A percentile compares a stretch with the other conserved stretches of the same genome.
Conservation (phyloP, 2,113 vertebrate species). For the Triplophysa rosa region DNA sequence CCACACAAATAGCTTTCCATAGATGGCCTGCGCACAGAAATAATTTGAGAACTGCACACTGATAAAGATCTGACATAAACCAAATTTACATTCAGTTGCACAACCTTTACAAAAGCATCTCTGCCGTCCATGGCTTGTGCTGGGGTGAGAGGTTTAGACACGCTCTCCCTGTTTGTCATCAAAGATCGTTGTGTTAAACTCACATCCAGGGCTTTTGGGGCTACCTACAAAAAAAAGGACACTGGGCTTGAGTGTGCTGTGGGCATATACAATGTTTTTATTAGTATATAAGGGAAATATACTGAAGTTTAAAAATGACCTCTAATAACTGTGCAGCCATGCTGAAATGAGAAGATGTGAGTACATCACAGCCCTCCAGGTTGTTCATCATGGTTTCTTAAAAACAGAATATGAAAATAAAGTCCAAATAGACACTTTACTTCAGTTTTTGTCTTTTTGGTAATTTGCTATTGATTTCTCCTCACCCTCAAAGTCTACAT, state of each 20-base stretch:
- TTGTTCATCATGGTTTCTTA: slow-evolving; percentile 83
- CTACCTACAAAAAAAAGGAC: slow-evolving; percentile 74
- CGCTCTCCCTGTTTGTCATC: slow-evolving; percentile 82
- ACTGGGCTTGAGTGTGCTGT: not conserved
- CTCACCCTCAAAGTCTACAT: slow-evolving; percentile 84
- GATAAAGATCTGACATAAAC: not conserved
- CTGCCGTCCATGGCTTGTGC: slow-evolving; percentile 83
- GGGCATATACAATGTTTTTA: no score
- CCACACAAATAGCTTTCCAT: slow-evolving; percentile 91
- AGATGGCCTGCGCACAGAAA: slow-evolving; percentile 82
- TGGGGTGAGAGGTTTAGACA: slow-evolving; percentile 80
- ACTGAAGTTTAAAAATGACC: slow-evolving; percentile 65
- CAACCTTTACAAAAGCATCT: slow-evolving; percentile 93
- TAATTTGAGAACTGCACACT: not conserved
- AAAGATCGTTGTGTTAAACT: slow-evolving; percentile 85
- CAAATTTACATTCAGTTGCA: not conserved
- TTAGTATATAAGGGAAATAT: not conserved
- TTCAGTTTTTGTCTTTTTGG: not conserved
- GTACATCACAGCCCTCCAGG: slow-evolving; percentile 83
- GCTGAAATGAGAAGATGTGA: slow-evolving; percentile 76
- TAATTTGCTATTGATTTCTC: not conserved
- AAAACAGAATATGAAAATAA: slow-evolving; percentile 43
- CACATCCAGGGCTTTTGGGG: slow-evolving; percentile 73
- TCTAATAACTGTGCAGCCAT: slow-evolving; percentile 81
- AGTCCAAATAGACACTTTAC: not conserved